phyloP scores from a whole-genome alignment of 2,888 invertebrate species.

The Meiosimyza decipiens region DNA sequence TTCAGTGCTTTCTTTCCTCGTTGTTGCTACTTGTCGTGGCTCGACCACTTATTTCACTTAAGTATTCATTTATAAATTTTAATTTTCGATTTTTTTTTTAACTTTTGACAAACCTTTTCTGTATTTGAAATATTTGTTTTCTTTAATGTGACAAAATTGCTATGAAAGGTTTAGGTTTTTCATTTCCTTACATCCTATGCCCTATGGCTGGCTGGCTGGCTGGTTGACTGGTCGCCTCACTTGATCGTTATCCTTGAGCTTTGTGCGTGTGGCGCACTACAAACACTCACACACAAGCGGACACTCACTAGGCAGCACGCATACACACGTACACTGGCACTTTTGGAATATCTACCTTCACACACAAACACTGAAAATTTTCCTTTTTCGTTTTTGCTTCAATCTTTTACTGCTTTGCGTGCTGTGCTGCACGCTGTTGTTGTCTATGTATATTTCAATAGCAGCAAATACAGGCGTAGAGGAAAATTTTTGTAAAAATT shows the following conservation, averaged over 20 bases:
- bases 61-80: too few species aligned
- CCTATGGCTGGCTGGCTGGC: conserved; percentile 12
- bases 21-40: background rate
- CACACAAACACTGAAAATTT: background rate
- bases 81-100: too few species aligned
- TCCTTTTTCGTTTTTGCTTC: too few species aligned
- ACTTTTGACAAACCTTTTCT: too few species aligned
- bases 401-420: too few species aligned
- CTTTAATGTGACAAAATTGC: background rate
- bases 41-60: too few species aligned
- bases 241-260: conserved; percentile 47
- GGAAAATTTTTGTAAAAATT: too few species aligned
- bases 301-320: background rate
- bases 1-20: background rate
- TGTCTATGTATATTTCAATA: too few species aligned
- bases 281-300: conserved; percentile 28
- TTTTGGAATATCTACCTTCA: background rate
- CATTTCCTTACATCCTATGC: conserved; percentile 15
- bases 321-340: conserved; percentile 20
- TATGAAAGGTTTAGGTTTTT: background rate
- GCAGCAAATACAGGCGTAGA: too few species aligned
- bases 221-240: conserved; percentile 25
- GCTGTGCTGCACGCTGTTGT: too few species aligned
- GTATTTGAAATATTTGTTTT: too few species aligned
- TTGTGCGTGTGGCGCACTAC: conserved; percentile 31